Evolutionary conservation across 2,888 invertebrate species (phyloP).

Genomic region (Rapana venosa): DNA sequence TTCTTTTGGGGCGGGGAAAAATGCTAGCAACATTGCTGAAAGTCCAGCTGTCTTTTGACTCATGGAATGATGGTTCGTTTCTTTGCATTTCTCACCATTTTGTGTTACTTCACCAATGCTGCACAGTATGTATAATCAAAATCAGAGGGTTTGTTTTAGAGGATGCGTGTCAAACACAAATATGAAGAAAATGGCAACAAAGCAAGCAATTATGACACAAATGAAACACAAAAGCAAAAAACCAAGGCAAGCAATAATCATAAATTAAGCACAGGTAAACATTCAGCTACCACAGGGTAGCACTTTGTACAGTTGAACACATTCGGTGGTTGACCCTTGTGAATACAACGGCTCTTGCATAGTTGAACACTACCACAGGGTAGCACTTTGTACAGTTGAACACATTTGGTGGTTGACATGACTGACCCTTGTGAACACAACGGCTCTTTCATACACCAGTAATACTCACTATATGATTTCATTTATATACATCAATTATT

Average conservation of each 20-base stretch:
- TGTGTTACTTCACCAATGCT: too few relatives aligned
- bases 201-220: background rate
- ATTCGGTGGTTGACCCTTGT: conserved; percentile 4
- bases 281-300: background rate
- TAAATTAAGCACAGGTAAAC: background rate
- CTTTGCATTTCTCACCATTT: too few relatives aligned
- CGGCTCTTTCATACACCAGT: too few relatives aligned
- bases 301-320: conserved; percentile 26
- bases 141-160: background rate
- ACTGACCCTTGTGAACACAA: background rate
- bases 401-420: conserved; percentile 5
- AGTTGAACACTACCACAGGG: background rate
- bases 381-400: conserved; percentile 18
- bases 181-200: background rate
- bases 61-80: too few relatives aligned
- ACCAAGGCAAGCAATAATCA: background rate
- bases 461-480: too few relatives aligned
- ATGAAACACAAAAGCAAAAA: background rate
- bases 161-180: background rate
- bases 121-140: too few relatives aligned
- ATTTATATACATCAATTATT: too few relatives aligned
- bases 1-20: too few relatives aligned
- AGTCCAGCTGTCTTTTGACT: too few relatives aligned
- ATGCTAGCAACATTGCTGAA: too few relatives aligned
- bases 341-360: background rate